Conservation (phyloP, 2,797 vertebrate species). For the Mormyrus proboscirostris region DNA sequence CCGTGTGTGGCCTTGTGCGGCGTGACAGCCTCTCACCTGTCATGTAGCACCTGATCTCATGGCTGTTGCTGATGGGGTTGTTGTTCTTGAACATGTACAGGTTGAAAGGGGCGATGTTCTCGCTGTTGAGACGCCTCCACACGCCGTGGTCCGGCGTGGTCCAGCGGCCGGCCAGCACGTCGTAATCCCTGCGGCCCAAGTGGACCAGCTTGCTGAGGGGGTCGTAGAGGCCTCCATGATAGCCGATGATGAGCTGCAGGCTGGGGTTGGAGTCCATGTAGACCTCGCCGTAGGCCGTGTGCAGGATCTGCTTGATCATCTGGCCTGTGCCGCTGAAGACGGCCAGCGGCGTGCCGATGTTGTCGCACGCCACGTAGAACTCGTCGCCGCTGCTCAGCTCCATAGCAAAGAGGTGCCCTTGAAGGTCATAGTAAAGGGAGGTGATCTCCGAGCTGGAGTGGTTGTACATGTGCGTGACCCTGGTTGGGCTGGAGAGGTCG, state of each 20-base stretch:
- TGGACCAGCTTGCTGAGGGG: conserved; percentile 89
- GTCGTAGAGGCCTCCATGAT: conserved; percentile 92
- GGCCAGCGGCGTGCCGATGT: conserved; percentile 90
- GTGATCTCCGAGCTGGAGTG: conserved; percentile 97
- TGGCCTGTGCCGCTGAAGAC: conserved; percentile 90
- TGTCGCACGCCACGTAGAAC: conserved; percentile 95
- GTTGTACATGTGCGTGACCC: conserved; percentile 96
- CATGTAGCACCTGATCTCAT: conserved; percentile 97
- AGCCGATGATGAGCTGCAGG: conserved; percentile 88
- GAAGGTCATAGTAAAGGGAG: conserved; percentile 94
- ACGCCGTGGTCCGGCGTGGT: conserved; percentile 86
- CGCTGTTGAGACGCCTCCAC: conserved; percentile 86
- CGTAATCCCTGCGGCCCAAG: conserved; percentile 91
- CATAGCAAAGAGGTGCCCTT: conserved; percentile 97
- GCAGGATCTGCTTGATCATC: conserved; percentile 94
- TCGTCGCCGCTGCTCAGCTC: conserved; percentile 94
- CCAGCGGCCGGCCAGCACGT: conserved; percentile 91
- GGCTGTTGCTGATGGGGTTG: conserved; percentile 88
- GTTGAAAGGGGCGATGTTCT: conserved; percentile 89
- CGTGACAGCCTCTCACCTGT: conserved; percentile 69
- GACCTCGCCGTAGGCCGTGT: conserved; percentile 93
- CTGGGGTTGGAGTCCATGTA: conserved; percentile 94
- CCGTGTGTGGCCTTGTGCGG: not conserved
- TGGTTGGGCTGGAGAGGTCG: conserved; percentile 85
- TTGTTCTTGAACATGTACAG: conserved; percentile 99